Conservation (phyloP, 2,888 invertebrate genomes). For the Platerodrilus igneus region DNA sequence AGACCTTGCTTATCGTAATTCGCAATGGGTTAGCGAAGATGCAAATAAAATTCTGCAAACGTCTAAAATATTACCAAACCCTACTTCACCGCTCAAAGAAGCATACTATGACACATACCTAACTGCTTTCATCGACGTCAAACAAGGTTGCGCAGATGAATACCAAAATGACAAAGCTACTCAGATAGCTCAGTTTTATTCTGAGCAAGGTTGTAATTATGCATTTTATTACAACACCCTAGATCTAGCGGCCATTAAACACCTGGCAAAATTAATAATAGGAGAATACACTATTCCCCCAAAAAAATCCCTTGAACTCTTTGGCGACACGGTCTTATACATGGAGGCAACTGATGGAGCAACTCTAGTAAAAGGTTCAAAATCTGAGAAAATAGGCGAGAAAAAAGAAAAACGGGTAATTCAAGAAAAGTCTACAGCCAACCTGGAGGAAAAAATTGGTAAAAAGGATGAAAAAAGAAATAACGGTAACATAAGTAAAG, state of each 20-base stretch:
- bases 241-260: constrained; percentile 53
- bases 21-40: constrained; percentile 24
- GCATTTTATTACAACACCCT: constrained; percentile 56
- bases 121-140: constrained; percentile 54
- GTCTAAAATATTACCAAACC: constrained; percentile 54
- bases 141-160: constrained; percentile 12
- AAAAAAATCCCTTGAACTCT: constrained; percentile 45
- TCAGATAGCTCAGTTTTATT: constrained; percentile 57
- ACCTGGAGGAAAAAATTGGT: constrained; percentile 15
- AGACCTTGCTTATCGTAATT: constrained; percentile 27
- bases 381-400: constrained; percentile 21
- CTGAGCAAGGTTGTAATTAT: constrained; percentile 55
- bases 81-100: constrained; percentile 45
- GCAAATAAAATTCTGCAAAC: constrained; percentile 48
- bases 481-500: constrained; percentile 17
- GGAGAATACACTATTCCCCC: constrained; percentile 43
- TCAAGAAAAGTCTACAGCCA: constrained; percentile 16
- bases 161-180: constrained; percentile 48
- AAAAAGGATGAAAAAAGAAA: constrained; percentile 17
- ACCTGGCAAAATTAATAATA: constrained; percentile 45
- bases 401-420: constrained; percentile 19
- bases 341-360: constrained; percentile 25
- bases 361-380: constrained; percentile 15
- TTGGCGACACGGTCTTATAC: constrained; percentile 40
- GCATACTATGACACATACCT: constrained; percentile 53